These are phyloP conservation scores for Microtus pennsylvanicus DNA, from an alignment of 2,113 vertebrate species.

Conservation along the genomic window DNA sequence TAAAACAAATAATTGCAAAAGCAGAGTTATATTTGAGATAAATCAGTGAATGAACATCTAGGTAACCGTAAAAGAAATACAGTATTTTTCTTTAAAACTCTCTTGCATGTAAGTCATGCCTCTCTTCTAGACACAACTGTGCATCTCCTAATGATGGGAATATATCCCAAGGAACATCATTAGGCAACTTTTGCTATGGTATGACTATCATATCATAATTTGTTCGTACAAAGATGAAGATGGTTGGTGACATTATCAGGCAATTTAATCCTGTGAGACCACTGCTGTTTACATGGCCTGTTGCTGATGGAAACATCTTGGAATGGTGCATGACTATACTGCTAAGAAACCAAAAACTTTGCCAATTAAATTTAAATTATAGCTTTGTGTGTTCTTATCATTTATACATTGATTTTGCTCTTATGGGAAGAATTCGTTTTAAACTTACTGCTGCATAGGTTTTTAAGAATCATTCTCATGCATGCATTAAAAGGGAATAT, in stretches of 20 bases:
- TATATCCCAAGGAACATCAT: neutral
- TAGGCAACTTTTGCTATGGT: neutral
- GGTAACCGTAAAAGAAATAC: neutral
- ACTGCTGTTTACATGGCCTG: neutral
- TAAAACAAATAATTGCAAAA: neutral
- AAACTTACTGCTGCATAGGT: neutral
- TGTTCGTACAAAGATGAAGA: neutral
- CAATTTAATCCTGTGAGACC: neutral
- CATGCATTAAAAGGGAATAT: neutral
- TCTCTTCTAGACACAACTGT: neutral
- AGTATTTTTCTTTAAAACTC: neutral
- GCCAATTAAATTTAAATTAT: neutral
- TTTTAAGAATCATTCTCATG: neutral
- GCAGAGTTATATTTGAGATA: neutral
- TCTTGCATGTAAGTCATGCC: neutral
- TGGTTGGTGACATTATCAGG: neutral
- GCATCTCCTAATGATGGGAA: neutral
- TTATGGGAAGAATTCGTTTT: slow-evolving; percentile 1
- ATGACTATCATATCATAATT: neutral
- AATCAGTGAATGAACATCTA: neutral
- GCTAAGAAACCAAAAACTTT: slow-evolving; percentile 2
- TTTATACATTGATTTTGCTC: neutral
- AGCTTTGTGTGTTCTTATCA: neutral
- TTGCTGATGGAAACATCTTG: neutral
- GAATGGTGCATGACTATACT: neutral